Base-by-base conservation (phyloP, 2,113 vertebrate species). In the Gavia stellata region DNA sequence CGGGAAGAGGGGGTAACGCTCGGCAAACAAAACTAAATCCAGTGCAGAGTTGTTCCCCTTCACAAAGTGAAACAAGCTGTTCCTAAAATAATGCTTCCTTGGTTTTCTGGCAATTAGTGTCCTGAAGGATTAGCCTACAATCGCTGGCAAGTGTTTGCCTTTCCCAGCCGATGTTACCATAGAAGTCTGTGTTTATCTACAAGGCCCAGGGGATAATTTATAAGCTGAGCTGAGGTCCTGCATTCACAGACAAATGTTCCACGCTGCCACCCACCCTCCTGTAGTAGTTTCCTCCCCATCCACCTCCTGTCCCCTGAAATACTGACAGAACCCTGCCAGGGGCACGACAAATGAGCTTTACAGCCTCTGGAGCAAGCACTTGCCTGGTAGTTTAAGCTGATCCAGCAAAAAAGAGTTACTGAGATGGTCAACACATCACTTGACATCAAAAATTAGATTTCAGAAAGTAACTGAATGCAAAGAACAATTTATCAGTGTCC, bases 171-270 rank as follows among this genome's bases (percentile, higher is more conserved):
- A 68, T 88, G 73, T 81, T 94, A 90, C 88, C 53, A 47, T 38
- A 83, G 89, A 93, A 96, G 81, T 80, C 88, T 93, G n/a, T 95
- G 92, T 93, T 97, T 97, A 95, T 53, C 81, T 90, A 93, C 86
- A 96, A 95, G 92, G 58, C 53, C 62, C 89, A 55, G 47, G 58
- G 55, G 77, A 91, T 82, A 93, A 91, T 94, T 86, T 92, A 96
- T 95, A 95, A 80, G 58, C 72, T 71, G 52, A 55, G 49, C n/a
- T 80, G 75, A 91, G 77, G 59, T 90, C 33, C 49, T 74, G 44
- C 18, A 65, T 94, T 90, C 71, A 78, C 44, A 88, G 58, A 82
- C 84, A 91, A 80, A 86, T 45, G 61, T 79, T 91, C 44, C 52
- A 49, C 8, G 17, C 71, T 84, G 68, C 45, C 66, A 92, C n/a